These are phyloP conservation scores for Hyaena hyaena DNA, from an alignment of 2,113 vertebrate genomes.

Conservation along the genomic window DNA sequence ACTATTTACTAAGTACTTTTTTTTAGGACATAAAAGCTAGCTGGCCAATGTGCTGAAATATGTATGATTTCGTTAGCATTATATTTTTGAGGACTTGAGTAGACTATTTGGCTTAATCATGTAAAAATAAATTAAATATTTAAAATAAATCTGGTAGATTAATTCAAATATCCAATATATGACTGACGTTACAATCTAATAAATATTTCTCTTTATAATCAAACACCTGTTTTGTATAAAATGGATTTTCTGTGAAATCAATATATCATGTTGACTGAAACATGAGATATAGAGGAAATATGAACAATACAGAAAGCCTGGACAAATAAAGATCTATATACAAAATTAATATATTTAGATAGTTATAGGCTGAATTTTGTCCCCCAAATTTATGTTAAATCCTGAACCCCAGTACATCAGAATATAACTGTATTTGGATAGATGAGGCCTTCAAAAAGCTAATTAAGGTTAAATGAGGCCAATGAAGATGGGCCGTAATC, in stretches of 20 bases:
- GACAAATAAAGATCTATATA: slow-evolving; percentile 2
- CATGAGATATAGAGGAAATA: not conserved
- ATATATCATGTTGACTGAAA: not conserved
- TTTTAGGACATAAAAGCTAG: not conserved
- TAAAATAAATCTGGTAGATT: slow-evolving; percentile 20
- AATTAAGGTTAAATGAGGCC: not conserved
- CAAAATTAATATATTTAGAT: slow-evolving; percentile 19
- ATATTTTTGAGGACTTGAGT: not conserved
- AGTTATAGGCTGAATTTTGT: not conserved
- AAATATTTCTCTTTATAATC: not conserved
- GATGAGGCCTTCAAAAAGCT: not conserved
- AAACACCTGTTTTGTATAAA: slow-evolving; percentile 28
- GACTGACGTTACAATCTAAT: not conserved
- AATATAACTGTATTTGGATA: slow-evolving; percentile 22
- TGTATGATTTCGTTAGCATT: not conserved
- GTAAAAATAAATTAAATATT: slow-evolving; percentile 37
- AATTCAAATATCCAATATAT: not conserved
- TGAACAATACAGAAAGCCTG: not conserved
- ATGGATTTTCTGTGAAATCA: slow-evolving; percentile 26
- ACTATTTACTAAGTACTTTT: not conserved
- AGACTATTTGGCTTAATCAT: slow-evolving; percentile 12
- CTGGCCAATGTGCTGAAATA: not conserved
- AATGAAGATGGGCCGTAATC: not conserved
- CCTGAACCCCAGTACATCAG: not conserved
- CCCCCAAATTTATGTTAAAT: not conserved